Evolutionary conservation across 2,888 invertebrate genomes (phyloP), one percentile per base, ranked within the genome.

Genomic region (Lordiphosa andalusiaca): DNA sequence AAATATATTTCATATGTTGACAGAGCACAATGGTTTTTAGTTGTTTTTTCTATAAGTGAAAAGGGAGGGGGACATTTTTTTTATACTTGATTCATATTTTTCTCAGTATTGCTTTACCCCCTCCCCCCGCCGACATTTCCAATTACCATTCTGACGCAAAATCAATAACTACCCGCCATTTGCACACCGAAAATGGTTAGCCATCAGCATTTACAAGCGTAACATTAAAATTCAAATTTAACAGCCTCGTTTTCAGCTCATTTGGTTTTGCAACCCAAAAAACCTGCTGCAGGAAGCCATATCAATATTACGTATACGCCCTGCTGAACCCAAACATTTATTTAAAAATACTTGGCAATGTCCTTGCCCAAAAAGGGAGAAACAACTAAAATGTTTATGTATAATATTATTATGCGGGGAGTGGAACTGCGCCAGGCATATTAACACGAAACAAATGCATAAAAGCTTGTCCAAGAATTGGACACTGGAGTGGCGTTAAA

Each of bases 381-480:
- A 19, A 19, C n/a, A n/a, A n/a, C n/a, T n/a, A 16, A 16, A 16
- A 16, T 16, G 16, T 19, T 19, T 65, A 68, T 75, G 63, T 61
- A 71, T 35, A 49, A 21, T 19, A 38, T 13, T 35, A 49, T 30
- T 19, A 38, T 13, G 33, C n/a, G 42, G 36, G 3, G 10, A 12
- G 12, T 4, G n/a, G 10, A 3, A 2, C 4, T 10, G 2, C 1
- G n/a, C 3, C 30, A 53, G 66, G 65, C 64, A 83, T 83, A 75
- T 83, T 75, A 64, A 75, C 81, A 77, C 76, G 77, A 73, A 70
- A 66, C 52, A 73, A 80, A 83, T 80, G 80, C 83, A 82, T 76
- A 76, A 82, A 60, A 70, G 44, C 9, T 33, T 16, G 33, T 33
- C 13, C 33, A 12, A 42, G 9, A 10, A 81, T 67, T 63, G 68